Conservation (phyloP, 2,797 vertebrate genomes). For the Meda fulgida region DNA sequence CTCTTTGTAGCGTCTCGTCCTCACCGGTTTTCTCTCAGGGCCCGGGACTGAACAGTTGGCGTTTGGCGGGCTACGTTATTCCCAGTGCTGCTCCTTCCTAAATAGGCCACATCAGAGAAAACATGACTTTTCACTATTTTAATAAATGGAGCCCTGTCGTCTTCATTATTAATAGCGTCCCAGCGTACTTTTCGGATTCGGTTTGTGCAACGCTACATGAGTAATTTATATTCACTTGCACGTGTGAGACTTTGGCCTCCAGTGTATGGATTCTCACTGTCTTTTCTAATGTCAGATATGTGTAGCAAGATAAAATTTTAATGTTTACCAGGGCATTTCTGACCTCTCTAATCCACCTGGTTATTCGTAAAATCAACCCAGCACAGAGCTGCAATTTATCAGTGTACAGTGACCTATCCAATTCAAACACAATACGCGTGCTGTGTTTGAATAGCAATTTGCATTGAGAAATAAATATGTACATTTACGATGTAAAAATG, state of each 20-base stretch:
- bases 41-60: conserved; percentile 46
- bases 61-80: conserved; percentile 63
- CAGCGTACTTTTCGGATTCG: conserved; percentile 77
- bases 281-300: conserved; percentile 77
- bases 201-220: conserved; percentile 74
- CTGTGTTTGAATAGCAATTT: conserved; percentile 51
- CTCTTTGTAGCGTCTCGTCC: conserved; percentile 26
- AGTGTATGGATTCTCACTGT: conserved; percentile 71
- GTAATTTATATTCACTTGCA: conserved; percentile 79
- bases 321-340: conserved; percentile 80
- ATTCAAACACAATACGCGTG: conserved; percentile 17
- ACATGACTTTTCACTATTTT: conserved; percentile 82
- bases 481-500: background rate
- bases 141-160: conserved; percentile 79
- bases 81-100: conserved; percentile 70
- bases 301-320: conserved; percentile 76
- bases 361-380: conserved; percentile 78
- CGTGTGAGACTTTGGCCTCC: conserved; percentile 37
- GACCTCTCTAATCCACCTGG: conserved; percentile 79
- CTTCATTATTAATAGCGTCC: conserved; percentile 81
- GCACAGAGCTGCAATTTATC: conserved; percentile 76
- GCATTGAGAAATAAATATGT: conserved; percentile 23
- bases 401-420: conserved; percentile 49
- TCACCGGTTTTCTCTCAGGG: conserved; percentile 43
- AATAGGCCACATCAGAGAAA: conserved; percentile 82